phyloP scores from a whole-genome alignment of 2,797 vertebrate species.

The Lagodon rhomboides region DNA sequence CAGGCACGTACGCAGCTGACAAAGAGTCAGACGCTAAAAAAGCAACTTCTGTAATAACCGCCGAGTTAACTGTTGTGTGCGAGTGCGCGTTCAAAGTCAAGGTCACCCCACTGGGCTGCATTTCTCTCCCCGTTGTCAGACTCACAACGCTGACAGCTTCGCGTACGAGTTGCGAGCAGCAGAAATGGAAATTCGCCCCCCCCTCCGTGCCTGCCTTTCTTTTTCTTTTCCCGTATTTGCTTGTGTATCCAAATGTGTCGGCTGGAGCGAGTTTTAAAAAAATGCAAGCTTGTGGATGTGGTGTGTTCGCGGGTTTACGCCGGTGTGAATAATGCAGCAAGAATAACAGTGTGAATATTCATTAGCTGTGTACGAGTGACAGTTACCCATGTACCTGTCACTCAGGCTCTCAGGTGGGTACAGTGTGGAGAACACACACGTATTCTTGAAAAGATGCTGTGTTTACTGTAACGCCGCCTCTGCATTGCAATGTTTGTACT shows the following conservation, averaged over 20 bases:
- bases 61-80: conserved; percentile 28
- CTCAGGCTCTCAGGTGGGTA: conserved; percentile 66
- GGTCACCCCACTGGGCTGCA: conserved; percentile 63
- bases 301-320: conserved; percentile 14
- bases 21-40: conserved; percentile 23
- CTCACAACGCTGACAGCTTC: conserved; percentile 58
- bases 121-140: conserved; percentile 55
- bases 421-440: conserved; percentile 30
- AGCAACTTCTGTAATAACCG: conserved; percentile 39
- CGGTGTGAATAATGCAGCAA: conserved; percentile 62
- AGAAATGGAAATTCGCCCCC: conserved; percentile 46
- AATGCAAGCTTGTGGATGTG: conserved; percentile 45
- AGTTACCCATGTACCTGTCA: conserved; percentile 78
- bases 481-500: conserved; percentile 28
- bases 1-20: conserved; percentile 10
- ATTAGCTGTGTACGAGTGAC: conserved; percentile 70
- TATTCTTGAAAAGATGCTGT: conserved; percentile 18
- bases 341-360: conserved; percentile 79
- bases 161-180: conserved; percentile 17
- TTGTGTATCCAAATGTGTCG: conserved; percentile 32
- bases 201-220: conserved; percentile 1
- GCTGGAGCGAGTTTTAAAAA: conserved; percentile 33
- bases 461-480: conserved; percentile 25
- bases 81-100: conserved; percentile 63
- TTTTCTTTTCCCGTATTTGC: conserved; percentile 19